phyloP scores from a whole-genome alignment of 2,797 vertebrate species.

The Vespertilio murinus region DNA sequence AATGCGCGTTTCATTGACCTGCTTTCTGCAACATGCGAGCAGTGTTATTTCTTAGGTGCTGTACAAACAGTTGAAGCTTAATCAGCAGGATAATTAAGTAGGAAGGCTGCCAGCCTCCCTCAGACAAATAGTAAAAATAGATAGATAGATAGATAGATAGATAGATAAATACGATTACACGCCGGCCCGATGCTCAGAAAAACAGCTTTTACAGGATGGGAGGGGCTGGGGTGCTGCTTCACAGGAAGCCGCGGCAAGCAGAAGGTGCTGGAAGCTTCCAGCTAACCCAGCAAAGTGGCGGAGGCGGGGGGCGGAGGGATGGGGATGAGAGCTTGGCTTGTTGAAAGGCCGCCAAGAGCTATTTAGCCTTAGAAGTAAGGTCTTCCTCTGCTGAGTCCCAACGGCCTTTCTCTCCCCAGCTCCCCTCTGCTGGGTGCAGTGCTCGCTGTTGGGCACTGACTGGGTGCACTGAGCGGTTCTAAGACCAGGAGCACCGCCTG shows the following conservation, averaged over 20 bases:
- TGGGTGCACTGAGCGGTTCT: background rate
- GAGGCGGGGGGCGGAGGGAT: too few species aligned
- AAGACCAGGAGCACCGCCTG: background rate
- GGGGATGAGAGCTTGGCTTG: background rate
- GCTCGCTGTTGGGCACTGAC: background rate
- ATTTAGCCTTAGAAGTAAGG: background rate
- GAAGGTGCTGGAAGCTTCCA: background rate
- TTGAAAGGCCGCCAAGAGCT: background rate
- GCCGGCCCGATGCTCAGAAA: background rate
- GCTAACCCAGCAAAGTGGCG: background rate
- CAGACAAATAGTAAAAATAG: constrained; percentile 74
- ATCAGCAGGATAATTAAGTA: constrained; percentile 85
- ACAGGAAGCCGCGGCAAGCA: background rate
- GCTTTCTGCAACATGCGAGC: constrained; percentile 74
- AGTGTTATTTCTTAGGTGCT: constrained; percentile 87
- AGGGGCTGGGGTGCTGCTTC: background rate
- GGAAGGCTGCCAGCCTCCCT: constrained; percentile 87
- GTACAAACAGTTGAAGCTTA: constrained; percentile 83
- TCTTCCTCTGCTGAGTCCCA: background rate
- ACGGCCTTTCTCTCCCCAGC: background rate
- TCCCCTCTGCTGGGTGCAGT: background rate
- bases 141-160: too few species aligned
- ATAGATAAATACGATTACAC: background rate
- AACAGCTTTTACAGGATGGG: background rate
- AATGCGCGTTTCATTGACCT: constrained; percentile 86